Percentiles rank a stretch among this genome's conserved stretches.
phyloP scores from a whole-genome alignment of 2,888 invertebrate species.

The Parnassius orleans region DNA sequence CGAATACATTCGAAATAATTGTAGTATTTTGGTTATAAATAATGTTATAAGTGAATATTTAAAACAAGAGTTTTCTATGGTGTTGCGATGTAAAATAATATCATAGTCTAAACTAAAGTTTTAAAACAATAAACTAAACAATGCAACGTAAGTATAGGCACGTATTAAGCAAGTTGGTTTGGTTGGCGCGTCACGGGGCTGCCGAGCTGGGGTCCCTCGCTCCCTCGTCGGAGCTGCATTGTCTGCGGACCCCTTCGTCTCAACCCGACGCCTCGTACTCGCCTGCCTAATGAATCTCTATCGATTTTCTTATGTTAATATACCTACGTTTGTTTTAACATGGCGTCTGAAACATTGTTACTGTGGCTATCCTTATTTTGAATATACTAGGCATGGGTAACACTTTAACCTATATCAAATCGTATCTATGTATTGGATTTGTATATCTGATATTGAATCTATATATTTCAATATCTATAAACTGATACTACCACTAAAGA shows the following conservation, averaged over 20 bases:
- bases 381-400: not conserved
- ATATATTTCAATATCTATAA: no score
- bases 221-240: not conserved
- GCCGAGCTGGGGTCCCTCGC: not conserved
- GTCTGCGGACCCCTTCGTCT: conserved; percentile 1
- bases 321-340: conserved; percentile 10
- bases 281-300: conserved; percentile 20
- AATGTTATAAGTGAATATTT: no score
- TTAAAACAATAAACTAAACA: not conserved
- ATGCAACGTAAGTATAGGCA: not conserved
- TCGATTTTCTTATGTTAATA: conserved; percentile 19
- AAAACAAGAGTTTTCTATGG: no score
- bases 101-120: no score
- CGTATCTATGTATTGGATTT: no score
- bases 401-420: no score
- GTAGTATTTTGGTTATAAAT: no score
- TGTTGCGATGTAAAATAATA: no score
- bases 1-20: no score
- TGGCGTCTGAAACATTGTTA: not conserved
- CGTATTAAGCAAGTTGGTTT: conserved; percentile 1
- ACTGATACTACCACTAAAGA: no score
- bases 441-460: no score
- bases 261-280: conserved; percentile 6
- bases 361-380: not conserved
- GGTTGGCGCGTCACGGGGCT: not conserved